These are phyloP conservation scores for Drosophila lacteicornis DNA, from an alignment of 1,140 invertebrate species.

Conservation along the genomic window DNA sequence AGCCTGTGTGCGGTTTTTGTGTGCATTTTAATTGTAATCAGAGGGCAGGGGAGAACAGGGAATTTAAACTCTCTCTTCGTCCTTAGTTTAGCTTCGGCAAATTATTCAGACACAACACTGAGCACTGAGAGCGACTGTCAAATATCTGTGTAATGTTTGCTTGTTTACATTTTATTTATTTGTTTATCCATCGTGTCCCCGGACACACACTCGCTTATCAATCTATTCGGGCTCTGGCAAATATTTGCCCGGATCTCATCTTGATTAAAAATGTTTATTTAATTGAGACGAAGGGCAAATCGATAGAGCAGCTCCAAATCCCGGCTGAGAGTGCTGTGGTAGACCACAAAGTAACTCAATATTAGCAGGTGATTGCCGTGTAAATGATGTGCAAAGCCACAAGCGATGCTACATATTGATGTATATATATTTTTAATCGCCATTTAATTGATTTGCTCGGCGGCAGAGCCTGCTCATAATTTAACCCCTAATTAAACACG, in stretches of 20 bases:
- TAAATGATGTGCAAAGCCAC: constrained; percentile 20
- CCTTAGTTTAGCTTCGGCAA: constrained; percentile 19
- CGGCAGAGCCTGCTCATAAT: constrained; percentile 4
- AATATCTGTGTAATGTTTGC: constrained; percentile 11
- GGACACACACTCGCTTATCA: constrained; percentile 12
- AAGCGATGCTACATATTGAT: constrained; percentile 6
- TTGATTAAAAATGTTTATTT: constrained; percentile 57
- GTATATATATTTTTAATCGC: constrained; percentile 37
- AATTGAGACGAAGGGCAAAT: constrained; percentile 13
- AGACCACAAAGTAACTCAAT: constrained; percentile 41
- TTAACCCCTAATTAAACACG: constrained; percentile 17
- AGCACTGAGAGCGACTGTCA: constrained; percentile 3
- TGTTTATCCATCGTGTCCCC: constrained; percentile 6
- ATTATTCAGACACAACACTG: constrained; percentile 16
- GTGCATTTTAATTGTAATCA: constrained; percentile 53
- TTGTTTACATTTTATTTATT: constrained; percentile 33
- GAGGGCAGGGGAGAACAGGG: background rate
- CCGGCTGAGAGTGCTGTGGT: background rate
- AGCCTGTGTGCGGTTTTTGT: constrained; percentile 29
- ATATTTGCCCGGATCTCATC: constrained; percentile 23
- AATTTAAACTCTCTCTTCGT: constrained; percentile 2
- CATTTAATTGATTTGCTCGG: constrained; percentile 25
- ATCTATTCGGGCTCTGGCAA: constrained; percentile 9
- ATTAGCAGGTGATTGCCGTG: constrained; percentile 17
- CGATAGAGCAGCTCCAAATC: background rate